A percentile compares a stretch with the other conserved stretches of the same genome.
phyloP scores from a whole-genome alignment of 2,888 invertebrate genomes.

The Tholera decimalis region DNA sequence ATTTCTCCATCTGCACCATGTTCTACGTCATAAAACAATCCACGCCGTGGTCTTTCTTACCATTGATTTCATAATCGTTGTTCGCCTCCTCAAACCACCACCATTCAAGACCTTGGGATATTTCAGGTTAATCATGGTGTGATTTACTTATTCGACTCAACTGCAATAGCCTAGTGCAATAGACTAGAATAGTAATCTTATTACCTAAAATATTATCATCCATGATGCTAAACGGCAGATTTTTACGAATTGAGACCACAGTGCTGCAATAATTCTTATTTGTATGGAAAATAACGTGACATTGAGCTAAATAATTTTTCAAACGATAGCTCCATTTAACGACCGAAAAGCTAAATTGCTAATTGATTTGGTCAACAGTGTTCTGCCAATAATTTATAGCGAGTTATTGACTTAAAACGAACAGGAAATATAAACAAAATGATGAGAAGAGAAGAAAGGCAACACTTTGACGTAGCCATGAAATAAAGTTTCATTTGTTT shows the following conservation, averaged over 20 bases:
- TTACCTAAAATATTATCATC: not conserved
- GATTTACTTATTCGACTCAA: not conserved
- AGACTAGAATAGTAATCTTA: not conserved
- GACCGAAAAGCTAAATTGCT: conserved; percentile 27
- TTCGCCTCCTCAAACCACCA: not conserved
- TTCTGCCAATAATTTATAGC: conserved; percentile 13
- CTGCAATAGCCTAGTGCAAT: too few relatives aligned
- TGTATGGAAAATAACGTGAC: conserved; percentile 41
- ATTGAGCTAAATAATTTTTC: conserved; percentile 41
- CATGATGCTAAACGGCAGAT: not conserved
- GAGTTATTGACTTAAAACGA: conserved; percentile 1
- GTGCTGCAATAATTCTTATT: conserved; percentile 35
- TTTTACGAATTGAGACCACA: conserved; percentile 20
- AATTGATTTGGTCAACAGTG: conserved; percentile 31
- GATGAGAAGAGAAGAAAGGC: not conserved
- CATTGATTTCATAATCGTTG: not conserved
- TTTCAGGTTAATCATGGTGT: not conserved
- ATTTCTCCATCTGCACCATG: not conserved
- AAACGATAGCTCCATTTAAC: conserved; percentile 41
- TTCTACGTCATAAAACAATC: not conserved
- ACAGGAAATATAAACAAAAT: conserved; percentile 22
- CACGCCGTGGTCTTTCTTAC: not conserved
- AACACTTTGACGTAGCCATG: not conserved
- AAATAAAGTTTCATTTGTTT: conserved; percentile 18
- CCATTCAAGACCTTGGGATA: not conserved